Conservation (phyloP, 2,113 vertebrate genomes). For the Sisor rabdophorus region DNA sequence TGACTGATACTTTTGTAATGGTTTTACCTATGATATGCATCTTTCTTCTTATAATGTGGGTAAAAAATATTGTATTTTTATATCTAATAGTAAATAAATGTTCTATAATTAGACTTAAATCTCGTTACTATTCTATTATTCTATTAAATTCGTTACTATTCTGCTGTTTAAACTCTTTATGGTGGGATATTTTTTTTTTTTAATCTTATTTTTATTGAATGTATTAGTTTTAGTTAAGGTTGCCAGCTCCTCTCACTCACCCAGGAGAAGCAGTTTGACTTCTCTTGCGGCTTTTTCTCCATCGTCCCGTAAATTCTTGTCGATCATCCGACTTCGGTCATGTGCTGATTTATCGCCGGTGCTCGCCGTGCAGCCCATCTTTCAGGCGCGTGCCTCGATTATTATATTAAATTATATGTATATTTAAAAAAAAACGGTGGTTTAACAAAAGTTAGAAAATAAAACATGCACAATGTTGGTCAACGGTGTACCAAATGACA, state of each 20-base stretch:
- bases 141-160: too few species aligned
- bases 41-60: too few species aligned
- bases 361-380: constrained; percentile 95
- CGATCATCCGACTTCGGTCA: constrained; percentile 96
- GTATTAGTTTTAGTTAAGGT: background rate
- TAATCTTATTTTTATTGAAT: background rate
- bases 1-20: too few species aligned
- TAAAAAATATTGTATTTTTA: too few species aligned
- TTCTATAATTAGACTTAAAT: too few species aligned
- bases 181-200: background rate
- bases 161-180: too few species aligned
- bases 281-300: constrained; percentile 93
- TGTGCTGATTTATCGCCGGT: constrained; percentile 94
- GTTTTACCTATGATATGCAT: too few species aligned
- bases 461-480: constrained; percentile 15
- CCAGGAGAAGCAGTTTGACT: constrained; percentile 92
- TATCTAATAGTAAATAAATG: too few species aligned
- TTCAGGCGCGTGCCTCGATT: constrained; percentile 39
- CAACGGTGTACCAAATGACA: background rate
- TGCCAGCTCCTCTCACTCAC: constrained; percentile 65
- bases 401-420: background rate
- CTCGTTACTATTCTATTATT: too few species aligned
- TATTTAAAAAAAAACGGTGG: background rate
- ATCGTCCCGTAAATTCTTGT: constrained; percentile 91
- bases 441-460: constrained; percentile 44